phyloP scores from a whole-genome alignment of 2,888 invertebrate species.

The Nectonema munidae region DNA sequence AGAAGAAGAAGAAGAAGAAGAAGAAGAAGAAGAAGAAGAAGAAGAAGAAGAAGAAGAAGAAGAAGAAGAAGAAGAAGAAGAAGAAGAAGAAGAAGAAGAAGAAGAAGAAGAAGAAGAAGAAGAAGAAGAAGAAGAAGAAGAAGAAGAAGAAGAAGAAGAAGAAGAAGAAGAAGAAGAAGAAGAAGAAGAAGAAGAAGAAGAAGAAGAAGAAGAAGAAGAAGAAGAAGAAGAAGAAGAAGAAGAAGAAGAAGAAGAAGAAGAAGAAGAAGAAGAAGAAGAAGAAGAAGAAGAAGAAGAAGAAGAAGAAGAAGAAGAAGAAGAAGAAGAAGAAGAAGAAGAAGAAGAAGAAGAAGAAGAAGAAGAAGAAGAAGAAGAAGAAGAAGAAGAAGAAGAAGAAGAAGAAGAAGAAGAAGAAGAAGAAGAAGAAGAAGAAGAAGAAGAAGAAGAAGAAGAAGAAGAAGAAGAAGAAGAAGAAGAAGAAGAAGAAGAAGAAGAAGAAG shows the following conservation, averaged over 20 bases:
- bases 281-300: constrained; percentile 5
- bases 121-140: constrained; percentile 5
- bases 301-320: constrained; percentile 5
- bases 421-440: constrained; percentile 5
- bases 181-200: constrained; percentile 5
- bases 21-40: constrained; percentile 5
- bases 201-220: constrained; percentile 5
- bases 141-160: constrained; percentile 5
- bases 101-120: constrained; percentile 5
- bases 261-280: constrained; percentile 5
- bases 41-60: constrained; percentile 5
- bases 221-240: constrained; percentile 5
- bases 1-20: constrained; percentile 5
- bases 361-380: constrained; percentile 5
- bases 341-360: constrained; percentile 5
- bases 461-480: constrained; percentile 5
- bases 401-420: constrained; percentile 5
- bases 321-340: constrained; percentile 5
- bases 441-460: constrained; percentile 5
- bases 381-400: constrained; percentile 5
- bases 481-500: constrained; percentile 5
- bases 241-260: constrained; percentile 5
- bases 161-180: constrained; percentile 5
- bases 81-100: constrained; percentile 5
- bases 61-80: constrained; percentile 5